Conservation (phyloP, 1,140 invertebrate species). For the Phortica variegata region DNA sequence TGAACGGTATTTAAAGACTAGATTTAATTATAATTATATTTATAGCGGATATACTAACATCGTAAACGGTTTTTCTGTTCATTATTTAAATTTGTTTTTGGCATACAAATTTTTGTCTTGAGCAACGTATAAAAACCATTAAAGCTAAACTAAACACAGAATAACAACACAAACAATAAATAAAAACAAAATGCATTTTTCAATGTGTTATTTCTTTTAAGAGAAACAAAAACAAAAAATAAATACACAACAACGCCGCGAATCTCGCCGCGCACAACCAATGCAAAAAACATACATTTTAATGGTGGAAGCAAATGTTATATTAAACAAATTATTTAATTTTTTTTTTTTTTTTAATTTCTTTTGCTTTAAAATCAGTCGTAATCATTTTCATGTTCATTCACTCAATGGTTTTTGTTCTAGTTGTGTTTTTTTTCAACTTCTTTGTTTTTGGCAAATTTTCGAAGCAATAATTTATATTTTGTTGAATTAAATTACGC, state of each 20-base stretch:
- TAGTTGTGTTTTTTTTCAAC: no score
- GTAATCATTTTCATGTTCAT: no score
- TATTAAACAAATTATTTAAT: conserved; percentile 35
- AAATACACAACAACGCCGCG: no score
- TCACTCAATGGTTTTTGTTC: no score
- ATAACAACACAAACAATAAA: conserved; percentile 2
- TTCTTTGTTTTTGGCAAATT: no score
- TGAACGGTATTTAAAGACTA: conserved; percentile 35
- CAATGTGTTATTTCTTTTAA: no score
- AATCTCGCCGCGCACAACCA: no score
- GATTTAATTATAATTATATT: conserved; percentile 15
- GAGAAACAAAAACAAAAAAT: neutral
- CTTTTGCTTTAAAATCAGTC: conserved; percentile 37
- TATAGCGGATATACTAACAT: neutral
- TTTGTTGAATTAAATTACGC: no score
- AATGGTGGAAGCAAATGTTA: no score
- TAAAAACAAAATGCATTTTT: neutral
- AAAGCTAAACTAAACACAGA: conserved; percentile 21
- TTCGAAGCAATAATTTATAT: no score
- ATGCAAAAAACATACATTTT: neutral
- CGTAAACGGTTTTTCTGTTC: conserved; percentile 12
- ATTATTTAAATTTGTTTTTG: conserved; percentile 26
- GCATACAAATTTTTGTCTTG: conserved; percentile 28
- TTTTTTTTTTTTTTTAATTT: conserved; percentile 17
- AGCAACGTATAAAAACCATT: conserved; percentile 17